A percentile compares a stretch with the other conserved stretches of the same genome.
Evolutionary conservation across 2,113 vertebrate genomes (phyloP).

Genomic region (Rhinopomastus cyanomelas): DNA sequence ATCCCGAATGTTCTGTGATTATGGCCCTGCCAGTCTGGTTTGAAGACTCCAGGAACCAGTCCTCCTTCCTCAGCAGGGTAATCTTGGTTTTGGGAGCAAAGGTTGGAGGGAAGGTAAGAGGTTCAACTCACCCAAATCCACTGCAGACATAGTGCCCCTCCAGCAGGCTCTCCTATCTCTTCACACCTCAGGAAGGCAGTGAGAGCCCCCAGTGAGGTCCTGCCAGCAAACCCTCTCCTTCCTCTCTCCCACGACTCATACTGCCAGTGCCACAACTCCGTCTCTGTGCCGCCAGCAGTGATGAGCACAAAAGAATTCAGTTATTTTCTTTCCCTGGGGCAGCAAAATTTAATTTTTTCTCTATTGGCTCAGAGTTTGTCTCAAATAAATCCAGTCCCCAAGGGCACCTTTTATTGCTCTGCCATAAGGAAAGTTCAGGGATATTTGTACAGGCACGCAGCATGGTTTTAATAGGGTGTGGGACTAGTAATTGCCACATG

Average conservation of each 20-base stretch:
- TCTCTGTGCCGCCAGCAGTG: background rate
- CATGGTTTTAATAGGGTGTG: background rate
- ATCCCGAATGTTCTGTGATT: too few species aligned
- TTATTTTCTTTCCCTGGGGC: conserved; percentile 22
- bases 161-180: background rate
- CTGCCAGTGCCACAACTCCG: background rate
- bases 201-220: rapidly evolving
- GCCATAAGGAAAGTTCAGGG: background rate
- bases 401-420: conserved; percentile 36
- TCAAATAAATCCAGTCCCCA: conserved; percentile 42
- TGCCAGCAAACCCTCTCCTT: background rate
- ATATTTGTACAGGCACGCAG: background rate
- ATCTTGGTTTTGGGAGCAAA: background rate
- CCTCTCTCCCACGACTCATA: background rate
- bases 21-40: background rate
- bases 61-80: background rate
- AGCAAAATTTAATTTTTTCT: conserved; percentile 61
- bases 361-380: conserved; percentile 29
- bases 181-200: background rate
- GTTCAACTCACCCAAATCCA: background rate
- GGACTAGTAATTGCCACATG: background rate
- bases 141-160: background rate
- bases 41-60: background rate
- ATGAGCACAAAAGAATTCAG: conserved; percentile 19
- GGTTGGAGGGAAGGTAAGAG: background rate